These are phyloP conservation scores for Forbesichthys papilliferus DNA, from an alignment of 2,113 vertebrate genomes.

Conservation along the genomic window DNA sequence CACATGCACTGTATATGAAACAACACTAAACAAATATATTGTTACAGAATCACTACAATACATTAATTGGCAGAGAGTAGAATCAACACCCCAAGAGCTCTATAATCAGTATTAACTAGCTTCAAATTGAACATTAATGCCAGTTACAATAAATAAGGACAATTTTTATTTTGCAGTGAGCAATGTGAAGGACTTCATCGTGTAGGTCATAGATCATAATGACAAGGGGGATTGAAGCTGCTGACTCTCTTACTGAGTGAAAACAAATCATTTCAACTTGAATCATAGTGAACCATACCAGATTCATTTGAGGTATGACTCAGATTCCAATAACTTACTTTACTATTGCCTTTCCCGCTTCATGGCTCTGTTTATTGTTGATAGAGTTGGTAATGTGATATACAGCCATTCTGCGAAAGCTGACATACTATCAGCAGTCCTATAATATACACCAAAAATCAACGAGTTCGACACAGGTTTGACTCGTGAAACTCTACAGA, in stretches of 20 bases:
- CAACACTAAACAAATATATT: no score
- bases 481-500: constrained; percentile 36
- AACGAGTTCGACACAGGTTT: constrained; percentile 48
- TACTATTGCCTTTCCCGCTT: constrained; percentile 15
- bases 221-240: constrained; percentile 40
- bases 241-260: constrained; percentile 36
- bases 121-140: no score
- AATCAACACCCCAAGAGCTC: no score
- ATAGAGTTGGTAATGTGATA: constrained; percentile 57
- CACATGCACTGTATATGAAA: no score
- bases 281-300: constrained; percentile 27
- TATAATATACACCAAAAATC: constrained; percentile 62
- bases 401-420: constrained; percentile 47
- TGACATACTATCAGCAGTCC: constrained; percentile 58
- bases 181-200: constrained; percentile 20
- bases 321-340: constrained; percentile 24
- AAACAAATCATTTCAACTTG: constrained; percentile 44
- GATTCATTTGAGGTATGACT: constrained; percentile 47
- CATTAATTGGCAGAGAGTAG: no score
- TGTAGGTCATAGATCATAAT: constrained; percentile 46
- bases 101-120: no score
- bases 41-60: no score
- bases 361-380: constrained; percentile 58
- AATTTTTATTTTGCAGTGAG: no score
- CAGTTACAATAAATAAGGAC: no score